These are phyloP conservation scores for Uria aalge DNA, from an alignment of 2,113 vertebrate genomes.

Conservation along the genomic window DNA sequence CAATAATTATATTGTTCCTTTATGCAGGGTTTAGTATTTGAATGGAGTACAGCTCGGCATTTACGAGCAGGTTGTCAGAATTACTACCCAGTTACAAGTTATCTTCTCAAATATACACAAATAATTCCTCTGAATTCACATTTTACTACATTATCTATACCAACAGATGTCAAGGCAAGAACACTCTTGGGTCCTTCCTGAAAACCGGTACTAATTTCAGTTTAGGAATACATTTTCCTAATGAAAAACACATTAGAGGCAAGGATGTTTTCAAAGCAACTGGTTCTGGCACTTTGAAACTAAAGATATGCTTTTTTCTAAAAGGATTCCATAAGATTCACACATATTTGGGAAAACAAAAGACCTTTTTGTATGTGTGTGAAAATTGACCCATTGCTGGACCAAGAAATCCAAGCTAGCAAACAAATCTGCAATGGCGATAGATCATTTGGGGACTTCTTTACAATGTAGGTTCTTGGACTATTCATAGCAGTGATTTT, in stretches of 20 bases:
- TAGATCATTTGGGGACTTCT: neutral
- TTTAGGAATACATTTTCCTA: neutral
- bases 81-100: neutral
- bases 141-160: neutral
- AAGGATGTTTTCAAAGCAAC: neutral
- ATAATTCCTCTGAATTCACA: neutral
- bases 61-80: neutral
- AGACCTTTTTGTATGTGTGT: constrained; percentile 1
- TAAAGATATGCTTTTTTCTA: neutral
- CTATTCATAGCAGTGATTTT: constrained; percentile 44
- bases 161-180: constrained; percentile 6
- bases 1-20: neutral
- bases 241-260: neutral
- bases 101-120: neutral
- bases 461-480: neutral
- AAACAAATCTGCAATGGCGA: neutral
- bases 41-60: neutral
- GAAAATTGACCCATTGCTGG: neutral
- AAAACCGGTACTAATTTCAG: neutral
- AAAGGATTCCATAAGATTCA: constrained; percentile 40
- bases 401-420: neutral
- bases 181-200: neutral
- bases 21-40: neutral
- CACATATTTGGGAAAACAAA: constrained; percentile 40
- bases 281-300: neutral